Evolutionary conservation across 2,888 invertebrate genomes (phyloP).

Genomic region (Halocaridina rubra): DNA sequence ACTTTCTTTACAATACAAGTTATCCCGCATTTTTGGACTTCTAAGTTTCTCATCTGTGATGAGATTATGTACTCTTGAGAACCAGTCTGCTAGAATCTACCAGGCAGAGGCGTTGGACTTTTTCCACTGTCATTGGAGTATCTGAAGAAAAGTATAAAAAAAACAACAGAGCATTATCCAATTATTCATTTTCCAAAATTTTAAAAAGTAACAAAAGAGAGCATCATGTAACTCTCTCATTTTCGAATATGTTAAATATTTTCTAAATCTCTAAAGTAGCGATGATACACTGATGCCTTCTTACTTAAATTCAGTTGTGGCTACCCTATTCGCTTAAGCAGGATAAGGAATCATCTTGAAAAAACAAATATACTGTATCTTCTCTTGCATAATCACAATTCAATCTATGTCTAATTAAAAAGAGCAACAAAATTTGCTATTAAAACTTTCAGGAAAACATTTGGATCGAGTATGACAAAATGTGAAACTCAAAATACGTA

Average conservation of each 20-base stretch:
- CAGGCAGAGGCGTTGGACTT: conserved; percentile 47
- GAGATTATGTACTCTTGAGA: too few relatives aligned
- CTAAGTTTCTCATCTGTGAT: too few relatives aligned
- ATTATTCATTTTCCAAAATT: too few relatives aligned
- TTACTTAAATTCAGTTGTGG: background rate
- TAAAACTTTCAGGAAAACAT: background rate
- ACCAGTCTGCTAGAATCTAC: background rate
- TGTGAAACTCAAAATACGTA: background rate
- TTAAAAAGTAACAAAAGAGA: background rate
- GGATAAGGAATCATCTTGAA: too few relatives aligned
- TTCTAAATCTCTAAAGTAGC: background rate
- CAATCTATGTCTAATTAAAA: too few relatives aligned
- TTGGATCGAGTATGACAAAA: background rate
- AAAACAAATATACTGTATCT: too few relatives aligned
- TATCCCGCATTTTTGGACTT: too few relatives aligned
- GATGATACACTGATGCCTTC: background rate
- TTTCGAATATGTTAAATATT: background rate
- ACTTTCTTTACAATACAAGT: too few relatives aligned
- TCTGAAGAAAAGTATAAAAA: conserved; percentile 46
- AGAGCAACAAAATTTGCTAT: too few relatives aligned
- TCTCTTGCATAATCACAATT: too few relatives aligned
- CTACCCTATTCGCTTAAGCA: too few relatives aligned
- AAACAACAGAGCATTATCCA: too few relatives aligned
- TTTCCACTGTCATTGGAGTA: conserved; percentile 45
- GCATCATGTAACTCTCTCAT: background rate